phyloP scores from a whole-genome alignment of 2,888 invertebrate species.

The Prenolepis imparis region DNA sequence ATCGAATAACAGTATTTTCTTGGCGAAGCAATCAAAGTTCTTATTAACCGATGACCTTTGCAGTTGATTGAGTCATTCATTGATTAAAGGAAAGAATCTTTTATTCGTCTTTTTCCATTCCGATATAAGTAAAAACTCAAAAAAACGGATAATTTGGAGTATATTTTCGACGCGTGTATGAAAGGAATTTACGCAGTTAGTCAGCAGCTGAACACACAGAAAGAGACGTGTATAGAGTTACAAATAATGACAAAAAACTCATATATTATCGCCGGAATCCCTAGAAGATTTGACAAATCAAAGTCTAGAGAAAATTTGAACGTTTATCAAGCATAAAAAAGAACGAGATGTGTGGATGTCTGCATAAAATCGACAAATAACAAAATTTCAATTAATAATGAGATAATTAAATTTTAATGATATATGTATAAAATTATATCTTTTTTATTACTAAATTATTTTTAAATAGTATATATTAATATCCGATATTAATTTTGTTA shows the following conservation, averaged over 20 bases:
- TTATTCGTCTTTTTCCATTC: constrained; percentile 3
- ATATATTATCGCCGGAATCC: neutral
- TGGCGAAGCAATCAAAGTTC: neutral
- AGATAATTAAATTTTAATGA: neutral
- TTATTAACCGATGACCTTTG: neutral
- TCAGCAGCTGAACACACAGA: constrained; percentile 46
- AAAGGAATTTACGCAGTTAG: constrained; percentile 26
- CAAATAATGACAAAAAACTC: constrained; percentile 34
- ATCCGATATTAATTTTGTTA: neutral
- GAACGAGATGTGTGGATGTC: neutral
- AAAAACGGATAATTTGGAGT: neutral
- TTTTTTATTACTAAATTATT: neutral
- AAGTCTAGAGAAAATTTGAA: neutral
- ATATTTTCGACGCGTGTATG: neutral
- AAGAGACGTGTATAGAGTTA: constrained; percentile 37
- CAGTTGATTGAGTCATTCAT: neutral
- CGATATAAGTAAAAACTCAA: neutral
- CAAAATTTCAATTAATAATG: neutral
- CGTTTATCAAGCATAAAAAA: neutral
- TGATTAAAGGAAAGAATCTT: neutral
- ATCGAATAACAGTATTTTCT: neutral
- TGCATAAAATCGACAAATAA: neutral
- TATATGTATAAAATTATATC: neutral
- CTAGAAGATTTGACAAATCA: neutral
- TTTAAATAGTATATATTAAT: constrained; percentile 7